Base-by-base conservation (phyloP, 2,888 invertebrate genomes). In the Thalpophila matura region DNA sequence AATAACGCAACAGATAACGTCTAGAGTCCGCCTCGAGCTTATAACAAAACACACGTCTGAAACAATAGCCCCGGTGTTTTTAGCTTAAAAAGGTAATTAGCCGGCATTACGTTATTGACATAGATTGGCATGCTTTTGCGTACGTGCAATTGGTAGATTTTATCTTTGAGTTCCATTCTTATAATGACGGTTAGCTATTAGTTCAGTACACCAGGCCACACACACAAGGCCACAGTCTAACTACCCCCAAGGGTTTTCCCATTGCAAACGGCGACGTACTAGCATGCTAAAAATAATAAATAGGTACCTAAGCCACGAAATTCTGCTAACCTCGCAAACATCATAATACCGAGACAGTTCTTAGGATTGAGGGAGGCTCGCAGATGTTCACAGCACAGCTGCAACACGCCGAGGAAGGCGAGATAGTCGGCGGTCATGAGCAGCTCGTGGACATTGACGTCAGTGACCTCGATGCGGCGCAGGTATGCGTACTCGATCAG, bases 351-450 rank as follows among this genome's bases (percentile, higher is more conserved):
- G 66, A 99, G 96, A 86, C 98, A 98, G 88, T 98, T 99, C 77
- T 96, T 96, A 0, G 97, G 96, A 14, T 94, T 96, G 18, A 99
- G 92, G 59, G 96, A 96, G 38, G 91, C 91, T 55, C 96, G 95
- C 14, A 99, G 95, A 84, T 96, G 98, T 45, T 97, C 96, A 83
- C 97, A 97, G 89, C 99, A 99, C 18, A 97, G 95, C 73, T 97
- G 96, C 50, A 98, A 95, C 42, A 99, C 96, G 0, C 98, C 98
- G 43, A 97, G 94, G 75, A 99, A 97, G 80, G 97, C 97, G 55
- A 99, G 96, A 87, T 98, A 99, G 93, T 99, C 99, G 3, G 99
- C 98, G 0, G 97, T 97, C 79, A 97, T 96, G 37, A 99, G 95
- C 12, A 99, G 94, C 81, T 97, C 96, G 82, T 97, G 97, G 0